Conservation (phyloP, 2,797 vertebrate genomes). For the Phylloscopus collybita region DNA sequence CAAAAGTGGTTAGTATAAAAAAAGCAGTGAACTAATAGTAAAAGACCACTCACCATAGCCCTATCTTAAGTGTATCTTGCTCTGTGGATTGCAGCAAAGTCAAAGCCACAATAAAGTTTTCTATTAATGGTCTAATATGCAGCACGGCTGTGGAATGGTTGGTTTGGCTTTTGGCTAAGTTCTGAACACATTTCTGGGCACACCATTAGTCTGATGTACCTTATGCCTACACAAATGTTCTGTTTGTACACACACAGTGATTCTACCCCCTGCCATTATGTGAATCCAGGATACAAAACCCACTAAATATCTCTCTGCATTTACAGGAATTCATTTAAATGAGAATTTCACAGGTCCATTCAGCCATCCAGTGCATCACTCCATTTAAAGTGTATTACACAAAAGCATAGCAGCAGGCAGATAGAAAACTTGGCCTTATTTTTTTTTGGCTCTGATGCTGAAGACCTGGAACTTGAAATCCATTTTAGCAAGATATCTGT, state of each 20-base stretch:
- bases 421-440: neutral
- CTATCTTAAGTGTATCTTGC: accelerated
- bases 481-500: neutral
- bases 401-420: neutral
- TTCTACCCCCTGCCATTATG: neutral
- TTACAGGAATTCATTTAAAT: neutral
- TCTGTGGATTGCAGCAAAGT: neutral
- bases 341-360: neutral
- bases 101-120: neutral
- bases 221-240: neutral
- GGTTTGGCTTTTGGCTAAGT: neutral
- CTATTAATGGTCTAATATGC: neutral
- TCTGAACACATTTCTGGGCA: neutral
- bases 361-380: neutral
- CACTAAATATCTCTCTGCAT: neutral
- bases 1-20: neutral
- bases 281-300: neutral
- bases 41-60: accelerated
- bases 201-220: accelerated
- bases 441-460: neutral
- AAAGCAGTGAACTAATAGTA: neutral
- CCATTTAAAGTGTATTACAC: neutral
- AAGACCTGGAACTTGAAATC: neutral
- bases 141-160: neutral
- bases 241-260: accelerated